Evolutionary conservation across 1,140 invertebrate species (phyloP), one percentile per base, ranked within the genome.

Genomic region (Zelostemma sp.): DNA sequence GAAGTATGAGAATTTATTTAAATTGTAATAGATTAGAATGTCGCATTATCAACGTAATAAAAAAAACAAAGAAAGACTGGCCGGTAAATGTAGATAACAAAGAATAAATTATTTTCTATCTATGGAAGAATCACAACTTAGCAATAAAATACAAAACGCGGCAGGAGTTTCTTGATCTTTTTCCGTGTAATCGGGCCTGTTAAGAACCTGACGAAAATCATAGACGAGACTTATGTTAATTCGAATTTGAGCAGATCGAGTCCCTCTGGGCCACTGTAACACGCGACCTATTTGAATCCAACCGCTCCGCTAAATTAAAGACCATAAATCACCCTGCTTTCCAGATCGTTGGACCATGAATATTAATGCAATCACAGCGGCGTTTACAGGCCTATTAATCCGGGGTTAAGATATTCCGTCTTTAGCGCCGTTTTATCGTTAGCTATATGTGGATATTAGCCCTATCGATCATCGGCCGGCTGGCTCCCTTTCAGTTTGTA

Each of bases 341-440:
- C 64, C 68, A 68, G 73, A 74, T 73, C 74, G 77, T 72, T 62
- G 62, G 59, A 66, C 63, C 59, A 84, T 85, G 81, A 85, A 84
- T 85, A 85, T 84, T 84, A 84, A 85, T 84, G 76, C 76, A 82
- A 83, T 83, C 80, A 83, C 81, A 77, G 76, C 75, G 61, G 63
- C 77, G 73, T 82, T 84, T 79, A 82, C 77, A 79, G 74, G 67
- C 74, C 82, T 83, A 83, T 83, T 84, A 84, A 85, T 82, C 76
- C 79, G 71, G 62, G 74, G 72, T 77, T 78, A 77, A 81, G 79
- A 80, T 80, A 82, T 81, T 82, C 78, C 67, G 71, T 79, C 78
- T 81, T 78, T 75, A 73, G 68, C 75, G 76, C 64, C 75, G 74
- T 81, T 83, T 81, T 81, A 80, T 80, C 80, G 75, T 48, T 60